Evolutionary conservation across 1,140 invertebrate species (phyloP), one percentile per base, ranked within the genome.

Genomic region (Caenorhabditis tropicalis): DNA sequence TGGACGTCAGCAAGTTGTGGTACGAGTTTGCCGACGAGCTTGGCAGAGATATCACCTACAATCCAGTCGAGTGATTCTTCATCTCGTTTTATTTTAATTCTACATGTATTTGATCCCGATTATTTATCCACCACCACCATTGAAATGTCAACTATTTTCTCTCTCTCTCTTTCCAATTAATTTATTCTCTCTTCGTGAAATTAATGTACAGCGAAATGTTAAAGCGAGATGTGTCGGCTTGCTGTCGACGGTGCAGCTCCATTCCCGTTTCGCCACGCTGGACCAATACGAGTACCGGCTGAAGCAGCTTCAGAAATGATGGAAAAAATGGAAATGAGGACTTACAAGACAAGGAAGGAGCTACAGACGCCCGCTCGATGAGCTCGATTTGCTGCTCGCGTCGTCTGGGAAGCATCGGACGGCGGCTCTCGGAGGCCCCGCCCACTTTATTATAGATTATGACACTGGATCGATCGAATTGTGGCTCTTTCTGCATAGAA

Each of bases 1-100:
- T 91, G 19, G 90, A 91, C 74, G 90, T 91, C 49, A 89, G 87
- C 65, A 88, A 91, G 24, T 70, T 90, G 48, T 91, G 86, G 58
- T 91, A 91, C 65, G 87, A 91, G 21, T 91, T 91, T 82, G 86
- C 87, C 33, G 81, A 87, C n/a, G 88, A 89, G 81, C 70, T 88
- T 29, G 86, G 88, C n/a, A 65, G 86, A 31, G 89, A 91, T 53
- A 60, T 89, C 31, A 89, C 65, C 51, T 89, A 89, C 86, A 85
- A 90, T 33, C 85, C 88, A 24, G 51, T 80, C 16, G 84, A 88
- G 46, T 89, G 88, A 43, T 84, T 43, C 36, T 33, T 43, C 4
- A 4, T 43, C 19, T 43, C 2, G 21, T n/a, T 24, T 74, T 2
- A 82, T 48, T 53, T 65, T 82, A 27, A 31, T n/a, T 65, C 65